Percentiles rank a stretch among this genome's conserved stretches.
Evolutionary conservation across 2,113 vertebrate genomes (phyloP).

Genomic region (Odobenus rosmarus): DNA sequence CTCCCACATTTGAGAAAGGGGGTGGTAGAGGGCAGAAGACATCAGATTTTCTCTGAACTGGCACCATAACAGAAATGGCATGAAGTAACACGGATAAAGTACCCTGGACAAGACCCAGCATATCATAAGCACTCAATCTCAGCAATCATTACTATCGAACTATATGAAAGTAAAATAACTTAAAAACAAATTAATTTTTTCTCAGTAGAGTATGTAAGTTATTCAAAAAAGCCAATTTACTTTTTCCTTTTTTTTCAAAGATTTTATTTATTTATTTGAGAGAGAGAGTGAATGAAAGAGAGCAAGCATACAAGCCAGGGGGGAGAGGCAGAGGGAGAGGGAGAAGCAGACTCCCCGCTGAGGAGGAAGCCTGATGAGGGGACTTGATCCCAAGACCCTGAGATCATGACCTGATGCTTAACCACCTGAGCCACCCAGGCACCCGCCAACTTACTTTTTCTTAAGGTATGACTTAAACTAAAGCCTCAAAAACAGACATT

Average conservation of each 20-base stretch:
- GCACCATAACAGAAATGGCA: not conserved
- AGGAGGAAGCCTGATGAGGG: no score
- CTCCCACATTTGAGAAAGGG: not conserved
- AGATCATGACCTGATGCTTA: no score
- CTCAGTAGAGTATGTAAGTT: not conserved
- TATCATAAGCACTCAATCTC: not conserved
- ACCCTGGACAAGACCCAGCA: not conserved
- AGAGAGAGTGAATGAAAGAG: no score
- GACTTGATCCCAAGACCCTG: no score
- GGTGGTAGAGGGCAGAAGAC: not conserved
- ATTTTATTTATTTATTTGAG: no score
- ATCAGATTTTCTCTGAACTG: not conserved
- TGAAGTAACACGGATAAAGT: not conserved
- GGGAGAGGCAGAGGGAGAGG: no score
- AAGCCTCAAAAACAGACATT: not conserved
- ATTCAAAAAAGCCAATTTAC: not conserved
- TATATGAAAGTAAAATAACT: not conserved
- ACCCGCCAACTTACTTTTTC: not conserved
- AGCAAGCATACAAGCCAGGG: no score
- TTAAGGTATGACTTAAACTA: not conserved
- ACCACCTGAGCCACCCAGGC: no score
- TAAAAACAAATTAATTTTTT: conserved; percentile 15
- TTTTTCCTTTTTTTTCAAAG: not conserved
- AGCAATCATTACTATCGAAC: not conserved
- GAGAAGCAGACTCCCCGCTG: no score